Base-by-base conservation (phyloP, 2,888 invertebrate species). In the Saturnia pavonia region DNA sequence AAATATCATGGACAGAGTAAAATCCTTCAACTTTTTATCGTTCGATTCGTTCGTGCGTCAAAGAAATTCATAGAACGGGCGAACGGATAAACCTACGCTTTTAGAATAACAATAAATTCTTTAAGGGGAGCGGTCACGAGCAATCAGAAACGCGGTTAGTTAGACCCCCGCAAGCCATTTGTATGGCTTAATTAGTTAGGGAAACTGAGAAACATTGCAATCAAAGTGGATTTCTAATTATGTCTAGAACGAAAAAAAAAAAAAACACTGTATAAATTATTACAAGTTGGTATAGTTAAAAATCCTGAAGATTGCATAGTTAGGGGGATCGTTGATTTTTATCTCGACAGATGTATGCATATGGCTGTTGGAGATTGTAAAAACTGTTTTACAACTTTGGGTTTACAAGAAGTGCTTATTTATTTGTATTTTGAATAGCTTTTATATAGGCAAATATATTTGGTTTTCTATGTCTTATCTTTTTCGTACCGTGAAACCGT, bases 161-260 rank as follows among this genome's bases (percentile, higher is more conserved):
- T 80, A 78, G 81, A 78, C 80, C 80, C 80, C 79, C 65, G 65
- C 78, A 80, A 81, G 80, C 83, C 81, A 88, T 88, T 87, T 87
- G 88, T 85, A 85, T 84, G 82, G 88, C 86, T 90, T 89, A 89
- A 91, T 90, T 89, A 88, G 86, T 80, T 80, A 84, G 78, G 79
- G 76, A 76, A 81, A 79, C 75, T 78, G 83, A 82, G 76, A 74
- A 75, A 76, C 76, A 78, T 76, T 74, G 78, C 75, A 74, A 76
- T 78, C 77, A 80, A 75, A 77, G 76, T 75, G 72, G 80, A 79
- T 79, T 83, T 80, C 82, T 82, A 85, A 86, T 85, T 84, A 81
- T 82, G 69, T 4, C 78, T 77, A 78, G 80, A 14, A 60, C 16
- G 73, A 81, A 80, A 81, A 82, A 84, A 34, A 6, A 82, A 76